Percentiles rank a stretch among this genome's conserved stretches.
phyloP scores from a whole-genome alignment of 2,888 invertebrate species.

The Papilio protenor region DNA sequence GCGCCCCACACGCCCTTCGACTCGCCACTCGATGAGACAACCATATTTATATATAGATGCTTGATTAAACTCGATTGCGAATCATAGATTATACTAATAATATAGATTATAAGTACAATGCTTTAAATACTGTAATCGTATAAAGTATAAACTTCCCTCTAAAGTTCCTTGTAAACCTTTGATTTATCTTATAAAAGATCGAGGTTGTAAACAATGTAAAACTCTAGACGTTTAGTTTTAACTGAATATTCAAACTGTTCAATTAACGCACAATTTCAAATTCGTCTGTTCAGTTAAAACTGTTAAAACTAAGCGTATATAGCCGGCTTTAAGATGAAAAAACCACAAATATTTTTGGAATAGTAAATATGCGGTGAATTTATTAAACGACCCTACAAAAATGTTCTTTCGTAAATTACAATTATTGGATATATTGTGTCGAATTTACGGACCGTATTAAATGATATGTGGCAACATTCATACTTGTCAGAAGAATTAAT shows the following conservation, averaged over 20 bases:
- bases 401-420: background rate
- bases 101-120: background rate
- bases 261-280: too few species aligned
- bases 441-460: conserved; percentile 27
- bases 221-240: too few species aligned
- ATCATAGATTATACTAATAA: background rate
- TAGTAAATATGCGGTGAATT: background rate
- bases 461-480: conserved; percentile 8
- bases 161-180: too few species aligned
- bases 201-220: too few species aligned
- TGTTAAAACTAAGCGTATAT: too few species aligned
- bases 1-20: background rate
- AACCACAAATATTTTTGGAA: background rate
- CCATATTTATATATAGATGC: background rate
- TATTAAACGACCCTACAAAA: background rate
- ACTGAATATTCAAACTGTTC: too few species aligned
- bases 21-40: background rate
- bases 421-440: conserved; percentile 16
- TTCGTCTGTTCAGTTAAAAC: too few species aligned
- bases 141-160: too few species aligned
- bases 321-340: too few species aligned
- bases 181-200: too few species aligned
- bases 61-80: background rate
- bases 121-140: background rate
- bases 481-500: conserved; percentile 18